Base-by-base conservation (phyloP, 2,888 invertebrate genomes). In the Morpho deidamia region DNA sequence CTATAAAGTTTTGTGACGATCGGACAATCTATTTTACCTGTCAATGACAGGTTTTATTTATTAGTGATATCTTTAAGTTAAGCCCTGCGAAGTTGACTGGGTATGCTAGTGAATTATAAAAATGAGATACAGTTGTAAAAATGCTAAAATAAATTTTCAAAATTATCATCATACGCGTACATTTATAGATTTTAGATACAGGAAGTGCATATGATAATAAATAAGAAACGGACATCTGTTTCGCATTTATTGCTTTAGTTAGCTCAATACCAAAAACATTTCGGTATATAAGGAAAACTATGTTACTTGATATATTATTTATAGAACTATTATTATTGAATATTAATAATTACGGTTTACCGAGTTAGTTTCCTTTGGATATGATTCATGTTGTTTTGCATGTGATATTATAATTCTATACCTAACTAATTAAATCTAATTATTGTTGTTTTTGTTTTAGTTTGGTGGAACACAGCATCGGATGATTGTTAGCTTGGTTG, bases 351-450 rank as follows among this genome's bases (percentile, higher is more conserved):
- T 43, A 44, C 14, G 37, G 34, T 54, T 53, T 53, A 48, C 53
- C 51, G 56, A 48, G 47, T 40, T 51, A 50, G 56, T 59, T 53
- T 56, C 51, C 53, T 48, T 52, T 52, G 43, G 11, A 49, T 47
- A 59, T 59, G 56, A 59, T 44, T 59, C 56, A 59, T 39, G 51
- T 54, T 54, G 56, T 56, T 59, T 56, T 56, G 51, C 32, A 54
- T 48, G 51, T 53, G 59, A 59, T 59, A 56, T 11, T n/a, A 11
- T 50, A 44, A 11, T 50, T 50, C 35, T 50, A 46, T 51, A 49
- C 11, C 7, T 56, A 51, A 39, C 7, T 56, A 51, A 39, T 49
- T 56, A 48, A 52, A 40, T 12, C n/a, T 10, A 34, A 35, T 42
- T 11, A 44, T 48, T 41, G 38, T 43, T 43, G 41, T 44, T 53